Evolutionary conservation across 1,140 invertebrate genomes (phyloP).

Genomic region (Paramacrobiotus metropolitanus): DNA sequence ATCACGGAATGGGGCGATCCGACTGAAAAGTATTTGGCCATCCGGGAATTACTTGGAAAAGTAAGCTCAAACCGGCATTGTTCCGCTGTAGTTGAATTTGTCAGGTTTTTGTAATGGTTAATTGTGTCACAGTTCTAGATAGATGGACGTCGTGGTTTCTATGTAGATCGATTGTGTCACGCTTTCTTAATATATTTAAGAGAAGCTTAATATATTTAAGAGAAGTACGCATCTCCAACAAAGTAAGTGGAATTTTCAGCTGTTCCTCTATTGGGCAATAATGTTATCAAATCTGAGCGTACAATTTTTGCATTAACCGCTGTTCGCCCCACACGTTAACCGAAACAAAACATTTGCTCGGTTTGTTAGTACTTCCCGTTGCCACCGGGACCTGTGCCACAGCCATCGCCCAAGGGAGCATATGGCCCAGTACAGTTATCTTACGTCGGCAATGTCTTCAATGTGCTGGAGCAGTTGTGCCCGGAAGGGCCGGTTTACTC

Average conservation of each 20-base stretch:
- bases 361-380: constrained; percentile 23
- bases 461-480: neutral
- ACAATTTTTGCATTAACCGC: too few relatives aligned
- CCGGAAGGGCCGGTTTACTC: neutral
- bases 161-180: too few relatives aligned
- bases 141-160: too few relatives aligned
- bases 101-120: too few relatives aligned
- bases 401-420: constrained; percentile 26
- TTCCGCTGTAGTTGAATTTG: too few relatives aligned
- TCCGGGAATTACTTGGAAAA: constrained; percentile 38
- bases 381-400: constrained; percentile 25
- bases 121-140: too few relatives aligned
- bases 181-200: too few relatives aligned
- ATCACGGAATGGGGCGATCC: constrained; percentile 53
- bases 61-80: too few relatives aligned
- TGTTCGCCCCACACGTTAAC: constrained; percentile 5
- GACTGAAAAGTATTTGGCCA: constrained; percentile 49
- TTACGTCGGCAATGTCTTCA: neutral
- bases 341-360: neutral
- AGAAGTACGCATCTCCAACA: too few relatives aligned
- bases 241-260: neutral
- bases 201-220: too few relatives aligned
- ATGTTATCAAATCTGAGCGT: too few relatives aligned
- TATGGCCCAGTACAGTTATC: constrained; percentile 17
- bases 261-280: neutral